Evolutionary conservation across 2,113 vertebrate species (phyloP).

Genomic region (Engystomops pustulosus): DNA sequence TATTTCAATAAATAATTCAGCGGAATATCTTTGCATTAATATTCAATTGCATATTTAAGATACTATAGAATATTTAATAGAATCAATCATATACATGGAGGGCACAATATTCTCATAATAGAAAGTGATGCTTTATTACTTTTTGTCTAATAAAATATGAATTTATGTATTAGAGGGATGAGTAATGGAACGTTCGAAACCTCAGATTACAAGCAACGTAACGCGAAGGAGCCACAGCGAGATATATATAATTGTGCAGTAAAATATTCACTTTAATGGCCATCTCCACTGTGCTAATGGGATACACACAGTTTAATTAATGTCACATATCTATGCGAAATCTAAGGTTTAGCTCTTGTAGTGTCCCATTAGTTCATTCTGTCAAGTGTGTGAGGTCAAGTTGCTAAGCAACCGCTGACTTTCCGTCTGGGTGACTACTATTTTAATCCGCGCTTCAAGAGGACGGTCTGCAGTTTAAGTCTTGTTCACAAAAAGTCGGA

Average conservation of each 20-base stretch:
- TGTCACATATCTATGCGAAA: background rate
- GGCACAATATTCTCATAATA: constrained; percentile 20
- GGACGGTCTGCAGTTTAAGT: too few relatives aligned
- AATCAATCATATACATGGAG: constrained; percentile 31
- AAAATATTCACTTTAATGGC: background rate
- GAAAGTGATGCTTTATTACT: constrained; percentile 25
- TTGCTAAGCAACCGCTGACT: background rate
- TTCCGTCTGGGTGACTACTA: background rate
- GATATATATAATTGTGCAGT: background rate
- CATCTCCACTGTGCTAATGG: background rate
- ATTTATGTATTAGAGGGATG: constrained; percentile 15
- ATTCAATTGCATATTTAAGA: constrained; percentile 45
- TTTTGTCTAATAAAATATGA: constrained; percentile 31
- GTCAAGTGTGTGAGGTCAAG: background rate
- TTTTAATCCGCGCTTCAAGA: background rate
- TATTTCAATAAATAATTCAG: constrained; percentile 53
- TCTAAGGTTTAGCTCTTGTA: background rate
- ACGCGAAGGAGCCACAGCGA: background rate
- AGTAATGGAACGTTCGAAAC: constrained; percentile 7
- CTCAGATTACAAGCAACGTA: background rate
- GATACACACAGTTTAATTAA: background rate
- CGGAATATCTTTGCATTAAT: constrained; percentile 36
- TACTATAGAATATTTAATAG: constrained; percentile 46
- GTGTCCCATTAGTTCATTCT: background rate
- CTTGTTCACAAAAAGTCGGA: too few relatives aligned